These are phyloP conservation scores for Spatula clypeata DNA, from an alignment of 2,797 vertebrate species.

Conservation along the genomic window DNA sequence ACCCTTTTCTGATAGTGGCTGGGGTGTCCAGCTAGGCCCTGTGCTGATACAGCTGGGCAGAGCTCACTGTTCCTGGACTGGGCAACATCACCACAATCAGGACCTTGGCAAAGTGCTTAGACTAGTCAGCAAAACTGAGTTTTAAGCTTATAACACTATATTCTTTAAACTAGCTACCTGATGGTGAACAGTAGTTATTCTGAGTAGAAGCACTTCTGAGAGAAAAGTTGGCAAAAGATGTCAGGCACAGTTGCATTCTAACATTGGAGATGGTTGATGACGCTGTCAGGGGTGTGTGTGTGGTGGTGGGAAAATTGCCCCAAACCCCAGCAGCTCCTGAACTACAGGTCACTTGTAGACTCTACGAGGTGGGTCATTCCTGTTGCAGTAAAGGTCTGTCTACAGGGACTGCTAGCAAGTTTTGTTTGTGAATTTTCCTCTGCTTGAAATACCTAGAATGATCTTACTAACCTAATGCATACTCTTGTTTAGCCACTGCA, in stretches of 20 bases:
- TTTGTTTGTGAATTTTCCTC: background rate
- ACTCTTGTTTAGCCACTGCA: background rate
- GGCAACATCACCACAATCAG: background rate
- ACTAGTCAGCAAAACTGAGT: background rate
- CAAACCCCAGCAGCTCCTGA: background rate
- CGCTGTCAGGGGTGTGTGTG: background rate
- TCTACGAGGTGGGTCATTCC: background rate
- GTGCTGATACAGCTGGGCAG: background rate
- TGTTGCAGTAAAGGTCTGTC: background rate
- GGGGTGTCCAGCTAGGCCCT: background rate
- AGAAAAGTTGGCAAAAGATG: background rate
- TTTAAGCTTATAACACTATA: background rate
- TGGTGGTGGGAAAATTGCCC: too few species aligned
- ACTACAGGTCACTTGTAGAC: background rate
- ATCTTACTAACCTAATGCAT: background rate
- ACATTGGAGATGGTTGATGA: background rate
- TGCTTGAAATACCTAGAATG: background rate
- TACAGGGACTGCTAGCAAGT: background rate
- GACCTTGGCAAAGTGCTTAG: background rate
- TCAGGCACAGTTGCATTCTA: background rate
- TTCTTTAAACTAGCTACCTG: background rate
- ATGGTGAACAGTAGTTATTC: background rate
- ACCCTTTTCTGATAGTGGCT: background rate
- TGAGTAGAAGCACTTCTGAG: background rate
- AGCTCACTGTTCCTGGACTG: background rate